These are phyloP conservation scores for cat (Felis catus) DNA, from an alignment of 2,113 vertebrate species.

Conservation along the genomic window DNA sequence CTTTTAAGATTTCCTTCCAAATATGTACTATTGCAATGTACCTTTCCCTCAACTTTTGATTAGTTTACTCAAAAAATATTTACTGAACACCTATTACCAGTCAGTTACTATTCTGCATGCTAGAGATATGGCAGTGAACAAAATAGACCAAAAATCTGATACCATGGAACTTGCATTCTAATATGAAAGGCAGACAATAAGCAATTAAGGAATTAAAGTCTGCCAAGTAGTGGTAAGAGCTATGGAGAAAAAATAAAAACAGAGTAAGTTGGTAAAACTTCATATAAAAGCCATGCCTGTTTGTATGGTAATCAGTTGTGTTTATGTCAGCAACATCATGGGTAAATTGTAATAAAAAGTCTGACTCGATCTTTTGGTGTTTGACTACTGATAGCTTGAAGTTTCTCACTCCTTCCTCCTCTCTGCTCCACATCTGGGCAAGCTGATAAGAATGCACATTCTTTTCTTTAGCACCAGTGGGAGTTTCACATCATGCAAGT, in stretches of 20 bases:
- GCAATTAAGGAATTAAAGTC: background rate
- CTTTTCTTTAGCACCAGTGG: background rate
- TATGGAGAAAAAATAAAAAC: background rate
- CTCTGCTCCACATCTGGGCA: background rate
- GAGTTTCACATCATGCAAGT: background rate
- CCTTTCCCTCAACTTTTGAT: background rate
- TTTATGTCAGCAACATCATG: background rate
- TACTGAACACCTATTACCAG: background rate
- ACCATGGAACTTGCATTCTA: background rate
- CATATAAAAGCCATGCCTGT: background rate
- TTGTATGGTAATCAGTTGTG: background rate
- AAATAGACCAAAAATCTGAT: background rate
- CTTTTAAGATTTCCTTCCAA: background rate
- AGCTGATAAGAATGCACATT: background rate
- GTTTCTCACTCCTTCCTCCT: background rate
- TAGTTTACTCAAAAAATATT: background rate
- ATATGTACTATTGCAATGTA: background rate
- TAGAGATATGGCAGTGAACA: background rate
- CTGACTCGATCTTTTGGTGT: background rate
- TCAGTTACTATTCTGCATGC: background rate
- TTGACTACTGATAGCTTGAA: background rate
- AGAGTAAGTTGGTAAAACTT: background rate
- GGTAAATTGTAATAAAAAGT: background rate
- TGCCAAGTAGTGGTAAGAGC: background rate
- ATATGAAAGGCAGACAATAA: background rate